Base-by-base conservation (phyloP, 2,113 vertebrate species). In the Calypte anna region DNA sequence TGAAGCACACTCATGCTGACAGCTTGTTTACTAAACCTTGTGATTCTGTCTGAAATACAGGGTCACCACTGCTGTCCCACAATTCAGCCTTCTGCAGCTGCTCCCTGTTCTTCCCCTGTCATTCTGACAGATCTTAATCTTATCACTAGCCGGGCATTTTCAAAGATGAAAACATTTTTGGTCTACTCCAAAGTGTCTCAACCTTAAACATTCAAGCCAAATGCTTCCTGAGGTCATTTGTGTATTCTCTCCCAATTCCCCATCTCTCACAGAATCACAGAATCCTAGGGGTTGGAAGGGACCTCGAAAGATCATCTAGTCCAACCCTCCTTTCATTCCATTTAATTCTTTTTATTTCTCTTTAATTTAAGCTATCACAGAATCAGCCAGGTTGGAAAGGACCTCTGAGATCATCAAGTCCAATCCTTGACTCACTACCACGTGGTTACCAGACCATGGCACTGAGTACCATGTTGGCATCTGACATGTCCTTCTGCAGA, bases 181-280 rank as follows among this genome's bases (percentile, higher is more conserved):
- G 30, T 69, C 43, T 61, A 27, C n/a, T 77, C 30, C 55, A 79
- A 19, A 4, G 1, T 3, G 2, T 19, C 75, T 75, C 64, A 80
- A 80, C 28, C 23, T 63, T 27, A 75, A 24, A 28, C 25, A 83
- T 21, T 91, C 25, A 54, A 68, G 61, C 6, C 50, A 77, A 94
- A 88, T 40, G 24, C 51, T 48, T 74, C 27, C 5, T 0, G 0
- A 33, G 20, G 22, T 40, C 80, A 22, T n/a, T 54, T 58, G 17
- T 17, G 12, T 27, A 77, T 80, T 61, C 44, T 23, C n/a, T 90
- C 36, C 20, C 59, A 66, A 62, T 63, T 43, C 68, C 33, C 19
- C 9, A 17, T 33, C 12, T 50, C 27, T n/a, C n/a, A n/a, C n/a
- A n/a, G n/a, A n/a, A n/a, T n/a, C n/a, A n/a, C n/a, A n/a, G n/a